These are phyloP conservation scores for Temnothorax nylanderi DNA, from an alignment of 1,140 invertebrate genomes.

Conservation along the genomic window DNA sequence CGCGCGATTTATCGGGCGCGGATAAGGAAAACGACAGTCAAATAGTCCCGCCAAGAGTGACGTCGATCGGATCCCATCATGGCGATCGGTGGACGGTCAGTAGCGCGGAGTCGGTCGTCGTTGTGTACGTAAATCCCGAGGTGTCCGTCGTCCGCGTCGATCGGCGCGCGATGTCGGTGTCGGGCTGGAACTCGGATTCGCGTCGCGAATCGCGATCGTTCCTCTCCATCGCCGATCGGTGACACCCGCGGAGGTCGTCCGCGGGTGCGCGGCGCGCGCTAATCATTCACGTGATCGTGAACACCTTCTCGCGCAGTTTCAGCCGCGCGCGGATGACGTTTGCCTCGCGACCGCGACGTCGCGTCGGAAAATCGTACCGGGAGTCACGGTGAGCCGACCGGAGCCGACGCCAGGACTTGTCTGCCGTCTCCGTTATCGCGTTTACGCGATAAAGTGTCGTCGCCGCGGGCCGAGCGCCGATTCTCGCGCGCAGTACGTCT, in stretches of 20 bases:
- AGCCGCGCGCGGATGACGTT: background rate
- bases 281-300: slow-evolving; percentile 39
- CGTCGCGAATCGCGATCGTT: slow-evolving; percentile 13
- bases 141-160: background rate
- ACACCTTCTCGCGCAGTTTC: slow-evolving; percentile 1
- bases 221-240: background rate
- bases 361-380: background rate
- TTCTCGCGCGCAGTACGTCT: background rate
- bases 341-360: background rate
- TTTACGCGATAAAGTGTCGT: background rate
- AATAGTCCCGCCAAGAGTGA: slow-evolving; percentile 50
- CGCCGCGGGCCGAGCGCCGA: background rate
- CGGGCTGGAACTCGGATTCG: too few relatives aligned
- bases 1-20: background rate
- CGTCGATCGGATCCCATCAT: slow-evolving; percentile 36
- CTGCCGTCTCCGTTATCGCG: background rate
- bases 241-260: background rate
- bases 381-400: background rate
- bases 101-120: slow-evolving; percentile 2
- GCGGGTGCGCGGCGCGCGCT: background rate
- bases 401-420: background rate
- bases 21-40: background rate
- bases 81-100: background rate
- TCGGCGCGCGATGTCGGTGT: background rate
- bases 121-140: background rate